Evolutionary conservation across 1,140 invertebrate genomes (phyloP), one percentile per base, ranked within the genome.

Genomic region (Hesperophylax magnus): DNA sequence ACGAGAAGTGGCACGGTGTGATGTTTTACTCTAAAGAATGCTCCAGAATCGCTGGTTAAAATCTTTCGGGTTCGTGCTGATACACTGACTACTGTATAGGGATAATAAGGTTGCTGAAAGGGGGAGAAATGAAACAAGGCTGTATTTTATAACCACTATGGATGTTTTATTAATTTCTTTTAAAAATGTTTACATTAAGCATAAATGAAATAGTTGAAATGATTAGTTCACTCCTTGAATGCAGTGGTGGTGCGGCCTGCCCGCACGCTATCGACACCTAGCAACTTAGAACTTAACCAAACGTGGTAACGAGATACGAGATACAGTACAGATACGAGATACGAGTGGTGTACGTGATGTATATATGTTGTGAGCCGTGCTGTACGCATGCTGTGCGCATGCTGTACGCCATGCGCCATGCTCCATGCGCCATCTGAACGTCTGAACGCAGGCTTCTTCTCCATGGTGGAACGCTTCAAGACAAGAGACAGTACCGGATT

Each of bases 141-240:
- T 24, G 11, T 84, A 83, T 84, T 84, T 84, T 84, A 84, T 82
- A 84, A 84, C 83, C 83, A 84, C 83, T 84, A 84, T 84, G 81
- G 83, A 84, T 84, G 83, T 84, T 84, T 84, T 84, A 84, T 84
- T 82, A 84, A 82, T 84, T 84, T 82, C 81, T 81, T 82, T 84
- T 84, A 84, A 84, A 84, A 84, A 84, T 84, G 83, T 84, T 84
- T 84, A 84, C 83, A 84, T 84, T 84, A 84, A 84, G 83, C 83
- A 84, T 80, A 82, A 82, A 84, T 84, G 83, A 84, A 84, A 84
- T 84, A 75, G 79, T 79, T 81, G 71, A 82, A 83, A 81, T 80
- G 78, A 83, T 83, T 83, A 83, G 74, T 83, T 77, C 76, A 83
- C 74, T 80, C 61, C 34, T 77, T 80, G 81, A 78, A 83, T 83